phyloP scores from a whole-genome alignment of 2,113 vertebrate genomes.

The Hassar affinis region DNA sequence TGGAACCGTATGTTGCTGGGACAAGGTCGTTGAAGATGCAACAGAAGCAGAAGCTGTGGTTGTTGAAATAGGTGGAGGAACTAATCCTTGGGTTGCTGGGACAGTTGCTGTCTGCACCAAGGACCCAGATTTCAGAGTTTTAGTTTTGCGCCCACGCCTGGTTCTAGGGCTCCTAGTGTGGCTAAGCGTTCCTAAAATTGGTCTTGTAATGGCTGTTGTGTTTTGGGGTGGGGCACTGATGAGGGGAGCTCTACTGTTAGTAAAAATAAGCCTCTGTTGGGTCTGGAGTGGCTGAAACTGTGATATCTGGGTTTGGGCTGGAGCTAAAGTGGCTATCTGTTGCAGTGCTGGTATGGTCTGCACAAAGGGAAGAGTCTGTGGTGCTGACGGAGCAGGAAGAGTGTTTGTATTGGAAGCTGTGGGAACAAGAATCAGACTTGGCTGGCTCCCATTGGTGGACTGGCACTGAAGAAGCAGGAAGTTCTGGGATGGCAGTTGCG shows the following conservation, averaged over 20 bases:
- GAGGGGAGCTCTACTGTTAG: constrained; percentile 57
- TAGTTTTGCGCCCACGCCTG: constrained; percentile 68
- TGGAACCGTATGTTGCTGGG: constrained; percentile 9
- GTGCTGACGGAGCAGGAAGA: constrained; percentile 58
- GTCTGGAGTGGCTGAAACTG: constrained; percentile 70
- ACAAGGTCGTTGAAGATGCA: constrained; percentile 12
- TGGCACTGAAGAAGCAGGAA: constrained; percentile 75
- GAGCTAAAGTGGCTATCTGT: constrained; percentile 62
- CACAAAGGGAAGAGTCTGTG: constrained; percentile 66
- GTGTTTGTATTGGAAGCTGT: constrained; percentile 58
- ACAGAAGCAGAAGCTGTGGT: constrained; percentile 5
- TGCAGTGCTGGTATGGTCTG: constrained; percentile 70
- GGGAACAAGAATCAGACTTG: constrained; percentile 72
- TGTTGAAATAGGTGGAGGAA: constrained; percentile 14
- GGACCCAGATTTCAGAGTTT: constrained; percentile 52
- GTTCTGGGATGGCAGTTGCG: constrained; percentile 68
- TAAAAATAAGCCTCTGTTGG: constrained; percentile 70
- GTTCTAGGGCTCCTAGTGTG: constrained; percentile 68
- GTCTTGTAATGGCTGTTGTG: constrained; percentile 60
- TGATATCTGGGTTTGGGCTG: constrained; percentile 65
- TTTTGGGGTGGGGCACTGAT: constrained; percentile 49
- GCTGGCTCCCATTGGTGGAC: constrained; percentile 69
- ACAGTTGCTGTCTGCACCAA: not conserved
- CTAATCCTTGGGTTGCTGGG: constrained; percentile 21
- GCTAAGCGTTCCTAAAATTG: constrained; percentile 65